phyloP scores from a whole-genome alignment of 2,888 invertebrate species.

The Taphrorychus bicolor region DNA sequence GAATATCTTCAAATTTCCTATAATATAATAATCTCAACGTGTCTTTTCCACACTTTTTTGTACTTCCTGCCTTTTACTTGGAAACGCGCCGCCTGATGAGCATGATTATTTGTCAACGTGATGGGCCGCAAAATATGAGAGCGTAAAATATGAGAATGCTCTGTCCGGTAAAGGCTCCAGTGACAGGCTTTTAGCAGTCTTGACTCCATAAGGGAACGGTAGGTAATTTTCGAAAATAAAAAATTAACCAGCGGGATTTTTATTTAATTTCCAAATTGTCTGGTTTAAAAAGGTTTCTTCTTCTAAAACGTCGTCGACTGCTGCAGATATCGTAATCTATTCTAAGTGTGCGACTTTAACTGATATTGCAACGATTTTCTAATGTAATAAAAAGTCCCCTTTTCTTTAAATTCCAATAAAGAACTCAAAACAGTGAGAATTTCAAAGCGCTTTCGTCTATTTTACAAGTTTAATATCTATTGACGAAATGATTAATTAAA shows the following conservation, averaged over 20 bases:
- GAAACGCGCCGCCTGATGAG: constrained; percentile 22
- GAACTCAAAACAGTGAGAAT: neutral
- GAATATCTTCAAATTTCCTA: constrained; percentile 9
- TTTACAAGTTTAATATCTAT: neutral
- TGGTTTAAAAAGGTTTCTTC: neutral
- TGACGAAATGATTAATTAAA: constrained; percentile 7
- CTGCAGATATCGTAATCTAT: neutral
- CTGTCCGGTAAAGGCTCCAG: constrained; percentile 10
- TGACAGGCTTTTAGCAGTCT: constrained; percentile 16
- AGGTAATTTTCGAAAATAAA: constrained; percentile 1
- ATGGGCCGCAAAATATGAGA: constrained; percentile 28
- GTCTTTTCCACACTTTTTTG: constrained; percentile 21
- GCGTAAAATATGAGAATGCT: constrained; percentile 22
- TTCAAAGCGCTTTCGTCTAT: neutral
- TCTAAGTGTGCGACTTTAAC: neutral
- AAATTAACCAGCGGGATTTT: neutral
- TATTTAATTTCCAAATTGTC: neutral
- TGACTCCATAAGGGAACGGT: neutral
- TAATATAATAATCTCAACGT: constrained; percentile 27
- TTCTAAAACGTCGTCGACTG: no score
- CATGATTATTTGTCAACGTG: constrained; percentile 31
- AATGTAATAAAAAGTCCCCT: neutral
- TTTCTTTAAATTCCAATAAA: no score
- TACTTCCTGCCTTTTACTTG: constrained; percentile 1
- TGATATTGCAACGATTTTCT: neutral